Conservation (phyloP, 2,888 invertebrate species). For the Melanostoma mellinum region DNA sequence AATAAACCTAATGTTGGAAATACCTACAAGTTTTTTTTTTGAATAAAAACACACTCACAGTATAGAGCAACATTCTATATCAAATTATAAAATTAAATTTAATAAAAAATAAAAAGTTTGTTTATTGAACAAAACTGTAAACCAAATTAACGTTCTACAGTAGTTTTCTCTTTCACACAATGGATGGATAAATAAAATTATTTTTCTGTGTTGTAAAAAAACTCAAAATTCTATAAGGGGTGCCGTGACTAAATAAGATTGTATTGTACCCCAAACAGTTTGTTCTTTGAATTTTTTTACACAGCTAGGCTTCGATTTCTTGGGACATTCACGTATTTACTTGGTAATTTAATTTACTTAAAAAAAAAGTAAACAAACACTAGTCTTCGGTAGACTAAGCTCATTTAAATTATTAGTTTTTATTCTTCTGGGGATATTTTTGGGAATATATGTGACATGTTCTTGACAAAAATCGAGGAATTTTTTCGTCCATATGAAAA, state of each 20-base stretch:
- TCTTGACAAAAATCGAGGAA: slow-evolving; percentile 72
- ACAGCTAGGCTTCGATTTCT: slow-evolving; percentile 81
- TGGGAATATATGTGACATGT: slow-evolving; percentile 70
- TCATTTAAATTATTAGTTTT: slow-evolving; percentile 54
- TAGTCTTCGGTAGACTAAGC: slow-evolving; percentile 54
- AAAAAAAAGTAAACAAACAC: slow-evolving; percentile 5
- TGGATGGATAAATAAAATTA: slow-evolving; percentile 71
- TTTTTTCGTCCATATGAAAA: slow-evolving; percentile 58
- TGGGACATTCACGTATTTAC: slow-evolving; percentile 76
- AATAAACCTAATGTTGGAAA: slow-evolving; percentile 41
- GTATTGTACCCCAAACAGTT: slow-evolving; percentile 47
- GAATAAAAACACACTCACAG: slow-evolving; percentile 53
- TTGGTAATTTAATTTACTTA: slow-evolving; percentile 41
- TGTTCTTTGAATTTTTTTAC: slow-evolving; percentile 60
- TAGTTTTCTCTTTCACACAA: slow-evolving; percentile 74
- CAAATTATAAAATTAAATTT: slow-evolving; percentile 29
- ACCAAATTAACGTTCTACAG: slow-evolving; percentile 53
- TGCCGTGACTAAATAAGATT: slow-evolving; percentile 42
- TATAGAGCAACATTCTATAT: slow-evolving; percentile 51
- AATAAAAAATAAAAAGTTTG: slow-evolving; percentile 19
- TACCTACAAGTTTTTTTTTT: slow-evolving; percentile 51
- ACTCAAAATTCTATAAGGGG: slow-evolving; percentile 61
- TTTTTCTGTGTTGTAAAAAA: slow-evolving; percentile 59
- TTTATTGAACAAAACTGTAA: slow-evolving; percentile 14
- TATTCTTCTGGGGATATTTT: slow-evolving; percentile 57